Evolutionary conservation across 2,888 invertebrate genomes (phyloP).

Genomic region (Acrobasis suavella): DNA sequence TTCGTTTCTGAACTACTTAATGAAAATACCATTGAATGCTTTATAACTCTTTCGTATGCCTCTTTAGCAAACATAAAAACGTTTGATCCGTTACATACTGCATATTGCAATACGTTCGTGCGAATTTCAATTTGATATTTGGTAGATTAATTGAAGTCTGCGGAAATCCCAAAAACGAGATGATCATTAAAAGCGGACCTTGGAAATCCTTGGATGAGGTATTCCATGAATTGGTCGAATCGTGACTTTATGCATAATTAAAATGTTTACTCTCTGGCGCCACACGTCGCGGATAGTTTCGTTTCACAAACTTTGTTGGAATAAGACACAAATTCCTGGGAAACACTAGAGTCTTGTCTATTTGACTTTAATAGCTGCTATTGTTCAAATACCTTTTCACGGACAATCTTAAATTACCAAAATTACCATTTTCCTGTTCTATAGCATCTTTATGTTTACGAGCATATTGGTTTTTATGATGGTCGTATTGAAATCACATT

Average conservation of each 20-base stretch:
- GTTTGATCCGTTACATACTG: not conserved
- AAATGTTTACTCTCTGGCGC: constrained; percentile 71
- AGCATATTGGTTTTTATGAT: constrained; percentile 28
- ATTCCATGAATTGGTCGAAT: constrained; percentile 58
- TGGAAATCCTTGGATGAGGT: constrained; percentile 26
- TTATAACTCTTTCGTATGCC: too few species aligned
- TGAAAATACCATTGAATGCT: not conserved
- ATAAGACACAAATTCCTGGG: constrained; percentile 54
- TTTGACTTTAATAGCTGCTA: constrained; percentile 42
- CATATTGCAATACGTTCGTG: not conserved
- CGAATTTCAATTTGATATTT: not conserved
- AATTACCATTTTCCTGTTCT: constrained; percentile 28
- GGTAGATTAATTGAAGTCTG: constrained; percentile 22
- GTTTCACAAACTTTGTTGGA: constrained; percentile 64
- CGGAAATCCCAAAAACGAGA: constrained; percentile 32
- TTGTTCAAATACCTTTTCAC: constrained; percentile 52
- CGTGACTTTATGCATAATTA: constrained; percentile 74
- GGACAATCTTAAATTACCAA: constrained; percentile 46
- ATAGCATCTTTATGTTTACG: constrained; percentile 28
- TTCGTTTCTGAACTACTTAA: not conserved
- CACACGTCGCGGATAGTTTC: constrained; percentile 64
- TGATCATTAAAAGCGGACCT: constrained; percentile 31
- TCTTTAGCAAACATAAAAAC: too few species aligned
- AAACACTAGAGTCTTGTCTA: constrained; percentile 48
- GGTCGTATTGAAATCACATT: constrained; percentile 33